Evolutionary conservation across 2,113 vertebrate species (phyloP).

Genomic region (Dendrocopos noguchii): DNA sequence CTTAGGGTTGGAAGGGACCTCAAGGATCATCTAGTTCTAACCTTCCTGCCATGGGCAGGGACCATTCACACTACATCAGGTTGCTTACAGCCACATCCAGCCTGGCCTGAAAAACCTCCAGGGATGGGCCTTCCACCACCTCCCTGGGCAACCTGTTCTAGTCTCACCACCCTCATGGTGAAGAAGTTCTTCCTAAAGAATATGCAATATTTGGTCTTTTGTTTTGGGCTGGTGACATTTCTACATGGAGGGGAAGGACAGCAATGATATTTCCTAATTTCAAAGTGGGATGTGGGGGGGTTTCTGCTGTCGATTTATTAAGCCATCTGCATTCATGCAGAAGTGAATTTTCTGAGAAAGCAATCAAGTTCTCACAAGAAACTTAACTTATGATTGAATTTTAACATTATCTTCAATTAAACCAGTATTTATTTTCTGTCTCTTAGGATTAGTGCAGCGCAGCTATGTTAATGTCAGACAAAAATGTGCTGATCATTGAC

Average conservation of each 20-base stretch:
- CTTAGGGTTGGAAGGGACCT: no score
- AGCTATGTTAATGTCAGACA: conserved; percentile 54
- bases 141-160: no score
- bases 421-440: conserved; percentile 62
- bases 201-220: not conserved
- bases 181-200: no score
- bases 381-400: conserved; percentile 58
- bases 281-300: not conserved
- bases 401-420: conserved; percentile 68
- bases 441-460: conserved; percentile 50
- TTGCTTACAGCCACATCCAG: no score
- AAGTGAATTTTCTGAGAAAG: conserved; percentile 38
- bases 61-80: no score
- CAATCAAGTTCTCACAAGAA: conserved; percentile 67
- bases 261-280: not conserved
- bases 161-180: no score
- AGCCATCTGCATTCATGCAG: conserved; percentile 20
- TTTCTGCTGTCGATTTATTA: conserved; percentile 17
- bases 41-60: no score
- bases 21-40: no score
- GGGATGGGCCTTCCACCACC: no score
- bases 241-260: not conserved
- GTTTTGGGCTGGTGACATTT: not conserved
- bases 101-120: no score
- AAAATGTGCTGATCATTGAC: conserved; percentile 69